A percentile compares a stretch with the other conserved stretches of the same genome.
phyloP scores from a whole-genome alignment of 23 tunicate species.

The Trididemnum clinides region DNA sequence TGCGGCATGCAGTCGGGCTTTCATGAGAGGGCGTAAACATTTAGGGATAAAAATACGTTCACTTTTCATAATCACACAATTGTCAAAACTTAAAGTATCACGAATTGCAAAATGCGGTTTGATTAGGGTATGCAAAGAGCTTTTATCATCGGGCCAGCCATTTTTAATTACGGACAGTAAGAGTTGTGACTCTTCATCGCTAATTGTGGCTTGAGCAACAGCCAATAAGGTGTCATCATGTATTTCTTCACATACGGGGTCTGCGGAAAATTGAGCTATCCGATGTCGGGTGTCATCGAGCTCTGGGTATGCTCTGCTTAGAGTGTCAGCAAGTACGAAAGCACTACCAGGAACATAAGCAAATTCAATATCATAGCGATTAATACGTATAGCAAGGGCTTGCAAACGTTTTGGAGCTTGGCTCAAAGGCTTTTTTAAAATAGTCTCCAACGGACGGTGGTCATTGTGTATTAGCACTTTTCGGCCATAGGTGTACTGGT shows the following conservation, averaged over 20 bases:
- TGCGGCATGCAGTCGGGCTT: slow-evolving; percentile 4
- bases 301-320: slow-evolving; percentile 16
- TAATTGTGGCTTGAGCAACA: slow-evolving; percentile 5
- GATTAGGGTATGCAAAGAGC: not conserved
- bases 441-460: slow-evolving; percentile 36
- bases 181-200: not conserved
- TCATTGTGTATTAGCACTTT: slow-evolving; percentile 21
- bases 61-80: slow-evolving; percentile 24
- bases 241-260: not conserved
- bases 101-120: slow-evolving; percentile 24
- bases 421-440: slow-evolving; percentile 25
- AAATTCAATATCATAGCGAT: slow-evolving; percentile 21
- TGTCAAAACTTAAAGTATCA: not conserved
- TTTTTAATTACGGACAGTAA: not conserved
- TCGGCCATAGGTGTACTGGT: slow-evolving; percentile 53
- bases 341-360: slow-evolving; percentile 15
- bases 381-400: slow-evolving; percentile 15
- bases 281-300: not conserved
- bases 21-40: not conserved
- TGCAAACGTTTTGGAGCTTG: slow-evolving; percentile 39
- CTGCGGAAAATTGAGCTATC: not conserved
- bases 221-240: not conserved
- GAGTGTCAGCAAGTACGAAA: slow-evolving; percentile 28
- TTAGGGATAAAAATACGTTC: slow-evolving; percentile 31
- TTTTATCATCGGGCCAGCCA: slow-evolving; percentile 7